Conservation (phyloP, 2,113 vertebrate genomes). For the Pagrus major region DNA sequence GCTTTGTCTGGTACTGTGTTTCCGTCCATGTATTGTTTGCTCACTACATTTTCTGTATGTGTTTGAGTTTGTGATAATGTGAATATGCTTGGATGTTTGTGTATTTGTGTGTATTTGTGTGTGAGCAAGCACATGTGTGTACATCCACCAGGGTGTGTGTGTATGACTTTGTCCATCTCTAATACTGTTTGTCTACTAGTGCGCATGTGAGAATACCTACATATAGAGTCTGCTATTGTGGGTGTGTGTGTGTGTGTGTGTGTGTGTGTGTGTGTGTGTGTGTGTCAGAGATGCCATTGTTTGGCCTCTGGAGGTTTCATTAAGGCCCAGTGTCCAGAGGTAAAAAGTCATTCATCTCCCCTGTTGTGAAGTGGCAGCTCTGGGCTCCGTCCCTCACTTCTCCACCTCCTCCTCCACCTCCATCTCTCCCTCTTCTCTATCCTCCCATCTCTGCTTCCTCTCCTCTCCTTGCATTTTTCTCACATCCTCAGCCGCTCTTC, state of each 20-base stretch:
- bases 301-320: constrained; percentile 89
- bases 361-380: constrained; percentile 84
- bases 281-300: constrained; percentile 81
- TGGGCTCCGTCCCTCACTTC: constrained; percentile 59
- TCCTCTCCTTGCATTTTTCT: constrained; percentile 53
- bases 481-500: constrained; percentile 10
- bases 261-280: constrained; percentile 40
- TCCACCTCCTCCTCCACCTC: constrained; percentile 28
- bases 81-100: not conserved
- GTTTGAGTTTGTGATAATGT: not conserved
- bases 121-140: not conserved
- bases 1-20: not conserved
- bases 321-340: constrained; percentile 86
- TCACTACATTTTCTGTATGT: not conserved
- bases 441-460: constrained; percentile 48
- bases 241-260: constrained; percentile 34
- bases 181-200: constrained; percentile 15
- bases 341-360: constrained; percentile 88
- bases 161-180: constrained; percentile 23
- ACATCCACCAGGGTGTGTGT: constrained; percentile 20
- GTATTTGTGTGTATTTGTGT: not conserved
- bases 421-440: constrained; percentile 41
- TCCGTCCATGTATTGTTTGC: not conserved
- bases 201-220: constrained; percentile 36
- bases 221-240: constrained; percentile 27